phyloP scores from a whole-genome alignment of 1,140 invertebrate genomes.

The Leptopilina clavipes region DNA sequence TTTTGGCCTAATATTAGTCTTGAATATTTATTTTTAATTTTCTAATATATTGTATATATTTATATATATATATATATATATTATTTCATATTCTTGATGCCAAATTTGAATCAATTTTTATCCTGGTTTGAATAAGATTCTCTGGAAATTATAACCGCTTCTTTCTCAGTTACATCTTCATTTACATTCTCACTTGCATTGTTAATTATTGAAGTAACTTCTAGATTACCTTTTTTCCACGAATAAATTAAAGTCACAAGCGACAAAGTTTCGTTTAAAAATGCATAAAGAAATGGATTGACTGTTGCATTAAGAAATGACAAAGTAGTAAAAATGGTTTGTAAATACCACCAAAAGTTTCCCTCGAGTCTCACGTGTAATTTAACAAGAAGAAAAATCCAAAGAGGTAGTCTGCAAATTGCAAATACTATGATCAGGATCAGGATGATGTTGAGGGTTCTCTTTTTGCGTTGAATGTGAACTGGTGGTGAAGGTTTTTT shows the following conservation, averaged over 20 bases:
- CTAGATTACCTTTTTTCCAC: conserved; percentile 26
- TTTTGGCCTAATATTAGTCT: no score
- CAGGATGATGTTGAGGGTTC: conserved; percentile 76
- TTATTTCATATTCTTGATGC: not conserved
- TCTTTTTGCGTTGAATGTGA: conserved; percentile 70
- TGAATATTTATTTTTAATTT: no score
- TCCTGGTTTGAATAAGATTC: conserved; percentile 33
- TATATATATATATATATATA: no score
- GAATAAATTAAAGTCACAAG: conserved; percentile 27
- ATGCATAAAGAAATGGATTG: conserved; percentile 78
- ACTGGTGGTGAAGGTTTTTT: conserved; percentile 44
- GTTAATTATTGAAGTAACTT: conserved; percentile 9
- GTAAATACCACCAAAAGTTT: conserved; percentile 69
- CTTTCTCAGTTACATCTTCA: not conserved
- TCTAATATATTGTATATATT: no score
- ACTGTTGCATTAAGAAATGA: conserved; percentile 74
- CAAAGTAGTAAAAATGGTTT: conserved; percentile 71
- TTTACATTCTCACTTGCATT: not conserved
- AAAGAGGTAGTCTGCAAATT: conserved; percentile 74
- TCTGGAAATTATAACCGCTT: conserved; percentile 36
- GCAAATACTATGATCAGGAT: conserved; percentile 75
- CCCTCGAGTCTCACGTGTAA: conserved; percentile 61
- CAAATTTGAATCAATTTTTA: not conserved
- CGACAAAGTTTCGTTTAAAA: conserved; percentile 73
- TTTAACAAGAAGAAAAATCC: conserved; percentile 73